Base-by-base conservation (phyloP, 2,797 vertebrate species). In the Xenopus petersii region DNA sequence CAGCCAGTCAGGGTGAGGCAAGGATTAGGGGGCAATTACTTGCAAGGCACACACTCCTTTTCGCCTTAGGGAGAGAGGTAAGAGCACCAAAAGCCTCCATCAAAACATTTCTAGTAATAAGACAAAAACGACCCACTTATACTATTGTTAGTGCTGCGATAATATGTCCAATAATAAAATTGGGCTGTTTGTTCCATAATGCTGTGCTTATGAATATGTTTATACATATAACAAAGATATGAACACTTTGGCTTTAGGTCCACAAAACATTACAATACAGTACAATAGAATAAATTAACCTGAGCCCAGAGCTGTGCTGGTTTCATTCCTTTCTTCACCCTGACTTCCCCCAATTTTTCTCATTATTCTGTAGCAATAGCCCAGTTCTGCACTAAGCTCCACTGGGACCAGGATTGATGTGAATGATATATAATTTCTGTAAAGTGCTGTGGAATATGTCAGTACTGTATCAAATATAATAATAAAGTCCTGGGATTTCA, bases 1-100 rank as follows among this genome's bases (percentile, higher is more conserved):
- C 47, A 55, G 60, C 42, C 70, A 68, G 70, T 59, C 24, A 72
- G 73, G 64, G 65, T n/a, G 74, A 70, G 73, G 73, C 69, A 69
- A 42, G 70, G 70, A 73, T 80, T 75, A 75, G 17, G 60, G 64
- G 64, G 51, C 58, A 77, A 72, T 77, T 67, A 77, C 70, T 46
- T 72, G 48, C 63, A 67, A 56, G 55, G 64, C 59, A 68, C 30
- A 64, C 73, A 55, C 55, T 79, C 55, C 4, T 49, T 16, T 71
- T 54, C 67, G 60, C 74, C 70, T 46, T 24, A 15, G 55, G 73
- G 33, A 59, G 24, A 2, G 46, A 65, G 15, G 60, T 51, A 60
- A 62, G 66, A 67, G 62, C 69, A 73, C 72, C 49, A 46, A 13
- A 64, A 64, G 21, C 13, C 51, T 49, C 15, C 65, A 12, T 15